phyloP scores from a whole-genome alignment of 2,113 vertebrate genomes.

The Poeciliopsis occidentalis region DNA sequence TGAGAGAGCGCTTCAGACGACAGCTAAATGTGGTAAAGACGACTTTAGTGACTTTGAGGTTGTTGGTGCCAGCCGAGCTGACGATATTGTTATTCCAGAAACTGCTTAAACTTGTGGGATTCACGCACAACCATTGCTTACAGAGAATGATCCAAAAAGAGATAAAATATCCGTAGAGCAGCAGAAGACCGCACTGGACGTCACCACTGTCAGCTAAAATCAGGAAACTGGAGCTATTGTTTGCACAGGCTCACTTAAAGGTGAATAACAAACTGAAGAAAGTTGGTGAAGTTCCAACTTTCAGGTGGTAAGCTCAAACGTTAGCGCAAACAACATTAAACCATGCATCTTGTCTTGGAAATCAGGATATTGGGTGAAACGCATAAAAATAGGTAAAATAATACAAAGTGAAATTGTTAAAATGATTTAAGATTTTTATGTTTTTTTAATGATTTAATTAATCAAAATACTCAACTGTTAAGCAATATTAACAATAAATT shows the following conservation, averaged over 20 bases:
- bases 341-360: neutral
- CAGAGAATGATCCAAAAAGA: neutral
- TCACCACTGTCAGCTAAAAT: neutral
- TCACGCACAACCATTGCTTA: neutral
- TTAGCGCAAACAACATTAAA: neutral
- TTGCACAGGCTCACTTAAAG: neutral
- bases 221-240: neutral
- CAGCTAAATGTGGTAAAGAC: neutral
- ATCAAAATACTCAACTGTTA: no score
- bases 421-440: no score
- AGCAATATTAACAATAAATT: no score
- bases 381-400: no score
- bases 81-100: neutral
- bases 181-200: neutral
- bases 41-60: neutral
- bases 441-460: no score
- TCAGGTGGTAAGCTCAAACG: neutral
- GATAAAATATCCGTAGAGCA: neutral
- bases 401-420: no score
- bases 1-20: conserved; percentile 34
- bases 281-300: neutral
- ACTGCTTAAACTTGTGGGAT: neutral
- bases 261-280: no score
- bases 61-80: neutral
- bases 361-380: no score